Evolutionary conservation across 1,140 invertebrate genomes (phyloP).

Genomic region (Bombus confusus): DNA sequence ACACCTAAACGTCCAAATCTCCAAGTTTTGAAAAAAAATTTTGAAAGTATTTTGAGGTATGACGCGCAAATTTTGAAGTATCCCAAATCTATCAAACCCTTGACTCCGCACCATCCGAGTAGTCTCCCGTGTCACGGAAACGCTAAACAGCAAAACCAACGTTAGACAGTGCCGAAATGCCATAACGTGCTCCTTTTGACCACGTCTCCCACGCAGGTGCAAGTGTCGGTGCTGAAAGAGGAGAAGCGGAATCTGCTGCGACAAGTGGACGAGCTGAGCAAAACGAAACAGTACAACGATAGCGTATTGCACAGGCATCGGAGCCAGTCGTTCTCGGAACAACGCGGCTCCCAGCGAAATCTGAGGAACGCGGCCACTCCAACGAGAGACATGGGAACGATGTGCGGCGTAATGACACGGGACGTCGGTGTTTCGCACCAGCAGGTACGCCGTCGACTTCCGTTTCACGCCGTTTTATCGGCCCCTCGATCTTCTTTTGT

Average conservation of each 20-base stretch:
- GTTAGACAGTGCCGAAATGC: too few species aligned
- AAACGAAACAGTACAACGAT: constrained; percentile 71
- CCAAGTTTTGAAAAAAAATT: too few species aligned
- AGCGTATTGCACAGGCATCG: constrained; percentile 75
- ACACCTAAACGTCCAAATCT: too few species aligned
- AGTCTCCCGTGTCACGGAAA: too few species aligned
- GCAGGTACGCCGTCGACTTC: constrained; percentile 67
- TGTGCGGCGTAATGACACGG: constrained; percentile 86
- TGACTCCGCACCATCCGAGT: too few species aligned
- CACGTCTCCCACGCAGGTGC: constrained; percentile 80
- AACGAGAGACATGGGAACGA: constrained; percentile 86
- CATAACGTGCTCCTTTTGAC: too few species aligned
- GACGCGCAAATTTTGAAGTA: too few species aligned
- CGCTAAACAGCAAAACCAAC: too few species aligned
- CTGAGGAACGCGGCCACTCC: constrained; percentile 65
- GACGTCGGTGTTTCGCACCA: constrained; percentile 85
- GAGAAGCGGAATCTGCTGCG: constrained; percentile 87
- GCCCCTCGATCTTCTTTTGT: constrained; percentile 12
- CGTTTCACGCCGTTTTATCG: constrained; percentile 21
- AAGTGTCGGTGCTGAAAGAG: constrained; percentile 88
- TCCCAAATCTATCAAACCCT: too few species aligned
- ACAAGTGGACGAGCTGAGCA: constrained; percentile 81
- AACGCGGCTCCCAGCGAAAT: constrained; percentile 54
- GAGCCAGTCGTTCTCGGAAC: constrained; percentile 78
- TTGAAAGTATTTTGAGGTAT: too few species aligned